These are phyloP conservation scores for Hypomecis atomaria DNA, from an alignment of 2,888 invertebrate species.

Conservation along the genomic window DNA sequence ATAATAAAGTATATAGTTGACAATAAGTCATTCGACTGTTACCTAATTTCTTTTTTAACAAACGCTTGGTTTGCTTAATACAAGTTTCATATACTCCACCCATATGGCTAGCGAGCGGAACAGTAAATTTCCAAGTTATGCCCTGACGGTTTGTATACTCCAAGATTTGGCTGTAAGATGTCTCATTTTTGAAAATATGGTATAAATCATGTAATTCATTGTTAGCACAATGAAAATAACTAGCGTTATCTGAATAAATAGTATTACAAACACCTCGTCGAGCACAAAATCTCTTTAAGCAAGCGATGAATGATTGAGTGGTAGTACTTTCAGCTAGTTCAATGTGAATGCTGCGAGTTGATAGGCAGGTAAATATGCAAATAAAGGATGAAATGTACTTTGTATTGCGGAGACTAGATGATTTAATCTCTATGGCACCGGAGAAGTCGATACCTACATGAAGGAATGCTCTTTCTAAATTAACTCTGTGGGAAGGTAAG, in stretches of 20 bases:
- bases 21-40: too few relatives aligned
- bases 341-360: background rate
- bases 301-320: background rate
- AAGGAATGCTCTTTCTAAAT: slow-evolving; percentile 8
- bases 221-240: slow-evolving; percentile 20
- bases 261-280: slow-evolving; percentile 2
- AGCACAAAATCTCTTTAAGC: slow-evolving; percentile 6
- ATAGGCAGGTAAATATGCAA: background rate
- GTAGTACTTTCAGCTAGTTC: background rate
- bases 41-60: too few relatives aligned
- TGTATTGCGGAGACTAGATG: slow-evolving; percentile 1
- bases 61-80: too few relatives aligned
- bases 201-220: slow-evolving; percentile 22
- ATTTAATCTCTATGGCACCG: background rate
- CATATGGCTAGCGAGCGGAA: slow-evolving; percentile 10
- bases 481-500: slow-evolving; percentile 7
- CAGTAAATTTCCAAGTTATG: slow-evolving; percentile 15
- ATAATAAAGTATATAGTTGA: slow-evolving; percentile 10
- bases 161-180: slow-evolving; percentile 18
- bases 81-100: slow-evolving; percentile 17
- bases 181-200: slow-evolving; percentile 17
- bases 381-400: background rate
- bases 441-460: slow-evolving; percentile 3
- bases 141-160: slow-evolving; percentile 3
- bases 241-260: slow-evolving; percentile 21